A percentile compares a stretch with the other conserved stretches of the same genome.
Conservation (phyloP, 2,113 vertebrate genomes). For the Syngnathus floridae region DNA sequence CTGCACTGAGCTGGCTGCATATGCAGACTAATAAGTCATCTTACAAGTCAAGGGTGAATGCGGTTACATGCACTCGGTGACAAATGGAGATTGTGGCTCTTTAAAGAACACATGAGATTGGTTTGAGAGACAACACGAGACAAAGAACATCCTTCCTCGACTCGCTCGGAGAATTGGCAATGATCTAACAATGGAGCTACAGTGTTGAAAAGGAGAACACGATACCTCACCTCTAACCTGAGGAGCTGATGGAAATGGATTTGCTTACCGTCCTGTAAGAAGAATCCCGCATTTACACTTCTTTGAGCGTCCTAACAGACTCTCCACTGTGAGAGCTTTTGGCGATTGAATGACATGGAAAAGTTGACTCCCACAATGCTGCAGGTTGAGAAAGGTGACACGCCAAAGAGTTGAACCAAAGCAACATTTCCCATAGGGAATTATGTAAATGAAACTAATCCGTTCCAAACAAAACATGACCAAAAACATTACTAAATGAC, state of each 20-base stretch:
- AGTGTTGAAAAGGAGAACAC: conserved; percentile 53
- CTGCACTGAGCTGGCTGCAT: conserved; percentile 30
- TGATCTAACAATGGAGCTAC: conserved; percentile 66
- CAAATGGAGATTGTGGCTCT: conserved; percentile 26
- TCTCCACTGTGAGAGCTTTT: conserved; percentile 10
- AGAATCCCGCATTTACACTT: conserved; percentile 43
- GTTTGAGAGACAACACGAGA: conserved; percentile 45
- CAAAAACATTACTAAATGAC: no score
- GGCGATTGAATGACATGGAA: conserved; percentile 57
- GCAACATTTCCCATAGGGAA: no score
- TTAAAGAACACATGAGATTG: conserved; percentile 42
- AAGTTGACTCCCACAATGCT: conserved; percentile 37
- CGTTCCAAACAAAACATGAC: no score
- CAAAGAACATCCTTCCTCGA: conserved; percentile 44
- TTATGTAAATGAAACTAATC: no score
- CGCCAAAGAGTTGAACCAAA: no score
- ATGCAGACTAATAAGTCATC: conserved; percentile 33
- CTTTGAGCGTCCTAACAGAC: conserved; percentile 34
- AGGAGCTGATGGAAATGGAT: conserved; percentile 57
- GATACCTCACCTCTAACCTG: conserved; percentile 48
- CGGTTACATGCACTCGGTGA: conserved; percentile 18
- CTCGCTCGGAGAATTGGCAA: conserved; percentile 50
- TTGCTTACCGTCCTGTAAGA: conserved; percentile 60
- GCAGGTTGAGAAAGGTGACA: not conserved
- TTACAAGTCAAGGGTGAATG: conserved; percentile 35